phyloP scores from a whole-genome alignment of 2,113 vertebrate genomes.

The Tragulus kanchil region DNA sequence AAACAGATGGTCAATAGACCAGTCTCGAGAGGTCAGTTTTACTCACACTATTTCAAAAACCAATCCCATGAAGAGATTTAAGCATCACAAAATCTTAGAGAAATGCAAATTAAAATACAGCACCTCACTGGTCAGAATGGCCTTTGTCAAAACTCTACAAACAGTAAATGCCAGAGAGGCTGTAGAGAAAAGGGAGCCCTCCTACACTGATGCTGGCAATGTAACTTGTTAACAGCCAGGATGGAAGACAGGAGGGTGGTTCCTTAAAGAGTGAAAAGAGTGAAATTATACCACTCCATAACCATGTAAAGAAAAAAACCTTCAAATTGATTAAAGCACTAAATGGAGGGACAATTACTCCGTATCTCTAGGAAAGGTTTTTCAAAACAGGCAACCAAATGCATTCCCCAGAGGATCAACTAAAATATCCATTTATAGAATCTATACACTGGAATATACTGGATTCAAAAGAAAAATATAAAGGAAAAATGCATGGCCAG shows the following conservation, averaged over 20 bases:
- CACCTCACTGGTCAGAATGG: neutral
- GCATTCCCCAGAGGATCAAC: too few relatives aligned
- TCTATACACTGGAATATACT: neutral
- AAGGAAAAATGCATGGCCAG: neutral
- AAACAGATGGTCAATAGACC: neutral
- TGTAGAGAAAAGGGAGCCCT: neutral
- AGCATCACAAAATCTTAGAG: neutral
- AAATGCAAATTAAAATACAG: neutral
- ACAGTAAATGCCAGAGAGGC: too few relatives aligned
- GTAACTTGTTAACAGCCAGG: neutral
- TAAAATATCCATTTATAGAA: neutral
- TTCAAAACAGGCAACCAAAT: too few relatives aligned
- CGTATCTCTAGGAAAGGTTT: neutral
- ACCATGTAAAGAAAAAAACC: neutral
- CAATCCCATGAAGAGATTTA: neutral
- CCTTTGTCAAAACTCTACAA: neutral
- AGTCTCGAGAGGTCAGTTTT: neutral
- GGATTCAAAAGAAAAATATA: neutral
- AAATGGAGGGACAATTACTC: neutral
- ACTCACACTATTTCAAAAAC: neutral
- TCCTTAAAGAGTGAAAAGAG: neutral
- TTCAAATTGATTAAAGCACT: neutral
- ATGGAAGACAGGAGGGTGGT: neutral
- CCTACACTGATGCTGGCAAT: neutral
- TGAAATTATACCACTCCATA: neutral